Percentiles rank a stretch among this genome's conserved stretches.
phyloP scores from a whole-genome alignment of 2,797 vertebrate genomes.

The Manis javanica region DNA sequence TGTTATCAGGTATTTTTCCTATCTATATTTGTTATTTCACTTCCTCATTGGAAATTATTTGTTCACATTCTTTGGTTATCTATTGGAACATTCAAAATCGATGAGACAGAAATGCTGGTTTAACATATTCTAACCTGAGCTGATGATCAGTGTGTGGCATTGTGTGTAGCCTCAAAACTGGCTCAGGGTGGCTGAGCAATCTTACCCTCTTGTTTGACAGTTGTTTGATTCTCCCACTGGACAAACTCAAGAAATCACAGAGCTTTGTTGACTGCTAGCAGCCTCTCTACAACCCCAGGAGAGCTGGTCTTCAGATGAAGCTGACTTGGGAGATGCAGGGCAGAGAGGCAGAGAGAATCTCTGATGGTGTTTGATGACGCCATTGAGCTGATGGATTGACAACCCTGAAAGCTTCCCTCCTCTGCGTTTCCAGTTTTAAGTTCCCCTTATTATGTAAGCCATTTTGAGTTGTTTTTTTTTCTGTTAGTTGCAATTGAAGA shows the following conservation, averaged over 20 bases:
- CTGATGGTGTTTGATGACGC: neutral
- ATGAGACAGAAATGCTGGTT: neutral
- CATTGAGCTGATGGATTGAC: neutral
- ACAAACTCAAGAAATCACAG: neutral
- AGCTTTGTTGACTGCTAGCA: slow-evolving; percentile 23
- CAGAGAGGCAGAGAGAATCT: neutral
- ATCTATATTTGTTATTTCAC: slow-evolving; percentile 24
- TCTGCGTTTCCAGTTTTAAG: neutral
- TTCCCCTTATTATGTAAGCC: neutral
- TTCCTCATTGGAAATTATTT: neutral
- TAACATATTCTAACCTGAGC: neutral
- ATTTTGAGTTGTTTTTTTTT: neutral
- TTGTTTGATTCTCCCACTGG: neutral
- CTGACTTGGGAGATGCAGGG: neutral
- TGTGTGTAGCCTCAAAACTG: neutral
- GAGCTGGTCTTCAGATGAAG: neutral
- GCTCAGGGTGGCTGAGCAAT: neutral
- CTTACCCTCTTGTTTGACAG: neutral
- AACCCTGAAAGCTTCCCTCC: neutral
- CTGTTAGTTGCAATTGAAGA: neutral
- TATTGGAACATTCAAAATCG: neutral
- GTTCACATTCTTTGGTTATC: neutral
- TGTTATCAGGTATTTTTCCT: neutral
- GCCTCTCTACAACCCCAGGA: neutral
- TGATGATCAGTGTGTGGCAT: neutral